Evolutionary conservation across 53 echinoderm and acorn worm genomes (phyloP).

Genomic region (Paracentrotus lividus): DNA sequence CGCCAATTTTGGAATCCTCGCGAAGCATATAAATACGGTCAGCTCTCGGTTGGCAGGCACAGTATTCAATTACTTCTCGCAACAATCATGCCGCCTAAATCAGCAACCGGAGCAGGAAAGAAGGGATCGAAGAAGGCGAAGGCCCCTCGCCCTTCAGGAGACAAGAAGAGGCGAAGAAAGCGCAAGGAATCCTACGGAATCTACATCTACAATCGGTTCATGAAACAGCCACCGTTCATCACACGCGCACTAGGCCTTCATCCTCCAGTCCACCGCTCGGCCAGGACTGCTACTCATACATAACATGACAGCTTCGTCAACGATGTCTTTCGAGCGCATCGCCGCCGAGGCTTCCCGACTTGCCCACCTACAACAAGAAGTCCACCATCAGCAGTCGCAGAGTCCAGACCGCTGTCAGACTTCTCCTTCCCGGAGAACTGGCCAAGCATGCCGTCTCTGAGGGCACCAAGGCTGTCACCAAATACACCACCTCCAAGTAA

Average conservation of each 20-base stretch:
- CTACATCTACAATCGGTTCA: conserved; percentile 96
- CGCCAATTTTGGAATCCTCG: conserved; percentile 20
- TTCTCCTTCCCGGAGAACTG: conserved; percentile 88
- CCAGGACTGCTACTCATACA: conserved; percentile 89
- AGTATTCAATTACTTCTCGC: neutral
- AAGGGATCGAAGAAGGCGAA: conserved; percentile 89
- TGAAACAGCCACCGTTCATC: conserved; percentile 91
- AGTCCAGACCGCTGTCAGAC: conserved; percentile 89
- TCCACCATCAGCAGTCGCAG: conserved; percentile 85
- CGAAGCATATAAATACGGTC: conserved; percentile 32
- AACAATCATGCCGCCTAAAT: conserved; percentile 81
- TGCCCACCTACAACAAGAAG: conserved; percentile 91
- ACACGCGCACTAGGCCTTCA: conserved; percentile 93
- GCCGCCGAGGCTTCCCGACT: conserved; percentile 82
- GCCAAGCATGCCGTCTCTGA: conserved; percentile 92
- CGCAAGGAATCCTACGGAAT: conserved; percentile 92
- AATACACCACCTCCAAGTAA: conserved; percentile 92
- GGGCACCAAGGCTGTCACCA: conserved; percentile 93
- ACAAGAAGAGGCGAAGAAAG: conserved; percentile 76
- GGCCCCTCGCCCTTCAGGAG: conserved; percentile 59
- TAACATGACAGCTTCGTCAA: conserved; percentile 92
- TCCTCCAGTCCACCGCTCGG: conserved; percentile 88
- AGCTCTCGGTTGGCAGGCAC: neutral
- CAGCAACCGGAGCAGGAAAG: conserved; percentile 74
- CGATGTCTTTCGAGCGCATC: conserved; percentile 92